Evolutionary conservation across 2,113 vertebrate species (phyloP).

Genomic region (Danionella cerebrum): DNA sequence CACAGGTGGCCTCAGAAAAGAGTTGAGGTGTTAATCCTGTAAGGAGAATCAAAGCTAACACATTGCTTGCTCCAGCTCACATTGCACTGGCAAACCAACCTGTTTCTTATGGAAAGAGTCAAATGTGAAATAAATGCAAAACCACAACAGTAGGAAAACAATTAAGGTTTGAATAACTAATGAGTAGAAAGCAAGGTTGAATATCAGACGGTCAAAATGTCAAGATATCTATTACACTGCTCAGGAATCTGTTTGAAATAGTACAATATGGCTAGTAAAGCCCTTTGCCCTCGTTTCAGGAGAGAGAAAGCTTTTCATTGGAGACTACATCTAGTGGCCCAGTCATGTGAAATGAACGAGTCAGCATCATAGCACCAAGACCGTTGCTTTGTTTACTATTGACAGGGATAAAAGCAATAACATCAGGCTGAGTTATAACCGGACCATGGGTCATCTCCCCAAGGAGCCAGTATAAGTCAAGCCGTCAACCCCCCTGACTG

Average conservation of each 20-base stretch:
- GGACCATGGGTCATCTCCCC: not conserved
- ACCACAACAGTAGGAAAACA: not conserved
- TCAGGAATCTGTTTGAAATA: not conserved
- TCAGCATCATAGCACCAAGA: not conserved
- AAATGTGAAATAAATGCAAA: constrained; percentile 20
- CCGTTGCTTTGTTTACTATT: not conserved
- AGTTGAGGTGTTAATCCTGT: constrained; percentile 19
- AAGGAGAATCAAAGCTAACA: constrained; percentile 26
- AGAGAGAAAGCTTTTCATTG: not conserved
- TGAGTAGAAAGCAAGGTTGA: no score
- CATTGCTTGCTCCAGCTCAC: constrained; percentile 27
- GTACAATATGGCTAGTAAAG: not conserved
- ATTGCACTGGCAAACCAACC: constrained; percentile 17
- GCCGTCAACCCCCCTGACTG: constrained; percentile 7
- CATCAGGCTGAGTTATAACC: constrained; percentile 15
- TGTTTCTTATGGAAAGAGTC: constrained; percentile 19
- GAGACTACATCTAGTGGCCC: constrained; percentile 1
- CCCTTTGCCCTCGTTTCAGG: not conserved
- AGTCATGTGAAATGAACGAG: not conserved
- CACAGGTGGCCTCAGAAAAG: constrained; percentile 11
- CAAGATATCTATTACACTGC: not conserved
- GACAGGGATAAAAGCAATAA: constrained; percentile 22
- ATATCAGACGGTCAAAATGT: not conserved
- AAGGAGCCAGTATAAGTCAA: constrained; percentile 14
- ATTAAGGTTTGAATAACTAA: constrained; percentile 5